Conservation (phyloP, 2,797 vertebrate species). For the Eleutherodactylus coqui region DNA sequence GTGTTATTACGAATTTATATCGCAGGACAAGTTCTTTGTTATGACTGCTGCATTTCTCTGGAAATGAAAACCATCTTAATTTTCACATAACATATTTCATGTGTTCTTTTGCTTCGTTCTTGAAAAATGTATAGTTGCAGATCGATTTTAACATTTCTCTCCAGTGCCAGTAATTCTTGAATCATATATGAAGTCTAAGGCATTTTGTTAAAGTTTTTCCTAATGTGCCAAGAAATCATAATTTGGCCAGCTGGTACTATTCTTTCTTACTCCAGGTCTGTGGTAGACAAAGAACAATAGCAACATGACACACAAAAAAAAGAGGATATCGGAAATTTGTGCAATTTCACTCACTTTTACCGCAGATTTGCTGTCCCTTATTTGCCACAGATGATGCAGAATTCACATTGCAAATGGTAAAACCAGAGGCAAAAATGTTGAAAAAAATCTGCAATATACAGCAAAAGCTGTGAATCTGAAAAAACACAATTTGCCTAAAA, state of each 20-base stretch:
- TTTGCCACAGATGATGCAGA: neutral
- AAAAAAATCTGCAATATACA: neutral
- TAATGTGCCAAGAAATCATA: constrained; percentile 52
- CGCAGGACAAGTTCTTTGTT: constrained; percentile 37
- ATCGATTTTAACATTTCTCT: constrained; percentile 35
- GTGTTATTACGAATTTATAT: constrained; percentile 38
- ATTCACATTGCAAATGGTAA: neutral
- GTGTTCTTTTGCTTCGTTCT: constrained; percentile 34
- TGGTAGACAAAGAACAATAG: constrained; percentile 17
- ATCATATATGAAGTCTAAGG: constrained; percentile 38
- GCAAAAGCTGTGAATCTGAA: neutral
- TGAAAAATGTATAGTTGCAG: constrained; percentile 39
- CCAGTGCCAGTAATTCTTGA: constrained; percentile 44
- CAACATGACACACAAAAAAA: neutral
- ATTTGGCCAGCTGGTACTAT: neutral
- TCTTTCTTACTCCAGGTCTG: neutral
- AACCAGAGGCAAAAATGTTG: neutral
- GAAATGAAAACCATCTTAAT: constrained; percentile 38
- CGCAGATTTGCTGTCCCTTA: neutral
- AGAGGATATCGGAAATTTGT: neutral
- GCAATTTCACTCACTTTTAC: neutral
- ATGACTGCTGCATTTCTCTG: constrained; percentile 40
- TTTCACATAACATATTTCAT: constrained; percentile 33
- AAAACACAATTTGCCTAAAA: too few species aligned
- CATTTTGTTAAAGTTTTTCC: constrained; percentile 40